phyloP scores from a whole-genome alignment of 2,113 vertebrate species.

The Ictidomys tridecemlineatus region DNA sequence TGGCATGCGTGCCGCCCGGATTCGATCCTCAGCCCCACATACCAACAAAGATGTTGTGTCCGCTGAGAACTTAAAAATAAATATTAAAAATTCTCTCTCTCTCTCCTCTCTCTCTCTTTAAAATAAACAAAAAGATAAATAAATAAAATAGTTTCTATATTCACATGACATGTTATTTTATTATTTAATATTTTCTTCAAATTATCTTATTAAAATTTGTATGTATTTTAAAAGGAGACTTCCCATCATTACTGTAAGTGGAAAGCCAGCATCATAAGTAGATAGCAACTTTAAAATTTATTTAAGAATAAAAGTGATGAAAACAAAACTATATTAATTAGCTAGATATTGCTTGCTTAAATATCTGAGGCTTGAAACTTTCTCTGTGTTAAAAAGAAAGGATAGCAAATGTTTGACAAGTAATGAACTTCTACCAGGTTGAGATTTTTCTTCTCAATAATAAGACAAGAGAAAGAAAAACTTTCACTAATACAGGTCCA shows the following conservation, averaged over 20 bases:
- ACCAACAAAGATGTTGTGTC: no score
- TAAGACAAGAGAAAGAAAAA: constrained; percentile 14
- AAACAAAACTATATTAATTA: background rate
- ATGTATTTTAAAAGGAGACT: background rate
- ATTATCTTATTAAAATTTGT: background rate
- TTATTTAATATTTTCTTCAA: constrained; percentile 14
- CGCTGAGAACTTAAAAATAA: no score
- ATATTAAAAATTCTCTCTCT: no score
- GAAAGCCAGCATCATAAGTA: constrained; percentile 19
- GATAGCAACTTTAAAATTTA: background rate
- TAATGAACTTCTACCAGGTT: background rate
- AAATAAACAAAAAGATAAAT: no score
- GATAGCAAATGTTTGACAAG: constrained; percentile 1
- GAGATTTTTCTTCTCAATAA: constrained; percentile 37
- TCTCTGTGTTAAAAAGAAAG: constrained; percentile 21
- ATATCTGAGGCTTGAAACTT: constrained; percentile 5
- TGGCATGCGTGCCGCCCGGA: no score
- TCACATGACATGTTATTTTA: background rate
- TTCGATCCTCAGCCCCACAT: no score
- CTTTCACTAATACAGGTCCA: background rate
- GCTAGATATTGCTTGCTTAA: background rate
- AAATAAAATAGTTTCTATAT: constrained; percentile 31
- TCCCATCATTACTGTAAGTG: constrained; percentile 1
- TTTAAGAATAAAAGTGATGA: constrained; percentile 18
- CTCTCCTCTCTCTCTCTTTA: no score